These are phyloP conservation scores for Halotydeus destructor DNA, from an alignment of 1,140 invertebrate species.

Conservation along the genomic window DNA sequence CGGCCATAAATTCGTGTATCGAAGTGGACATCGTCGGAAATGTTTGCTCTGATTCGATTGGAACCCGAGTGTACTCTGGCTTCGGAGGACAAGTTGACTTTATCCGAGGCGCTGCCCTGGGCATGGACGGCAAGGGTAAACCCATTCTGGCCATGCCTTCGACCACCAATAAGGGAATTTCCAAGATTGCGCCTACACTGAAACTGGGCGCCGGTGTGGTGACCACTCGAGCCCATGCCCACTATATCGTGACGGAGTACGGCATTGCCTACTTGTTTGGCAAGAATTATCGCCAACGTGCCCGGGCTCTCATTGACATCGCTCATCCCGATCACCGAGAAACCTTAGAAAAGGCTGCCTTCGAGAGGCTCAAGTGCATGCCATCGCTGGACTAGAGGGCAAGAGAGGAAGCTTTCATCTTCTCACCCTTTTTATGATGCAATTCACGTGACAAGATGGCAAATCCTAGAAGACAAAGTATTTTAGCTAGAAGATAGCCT, in stretches of 20 bases:
- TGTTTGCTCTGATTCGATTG: slow-evolving; percentile 74
- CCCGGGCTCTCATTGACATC: slow-evolving; percentile 67
- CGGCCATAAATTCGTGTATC: slow-evolving; percentile 90
- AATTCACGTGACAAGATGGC: too few relatives aligned
- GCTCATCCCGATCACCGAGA: slow-evolving; percentile 75
- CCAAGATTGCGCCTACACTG: slow-evolving; percentile 64
- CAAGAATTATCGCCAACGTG: slow-evolving; percentile 63
- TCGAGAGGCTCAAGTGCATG: slow-evolving; percentile 66
- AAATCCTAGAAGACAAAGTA: too few relatives aligned
- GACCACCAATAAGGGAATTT: slow-evolving; percentile 53
- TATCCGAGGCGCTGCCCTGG: slow-evolving; percentile 70
- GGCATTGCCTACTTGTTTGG: slow-evolving; percentile 78
- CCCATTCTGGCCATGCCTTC: slow-evolving; percentile 83
- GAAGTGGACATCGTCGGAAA: slow-evolving; percentile 88
- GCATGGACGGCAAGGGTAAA: slow-evolving; percentile 63
- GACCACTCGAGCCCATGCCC: slow-evolving; percentile 69
- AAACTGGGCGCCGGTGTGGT: slow-evolving; percentile 75
- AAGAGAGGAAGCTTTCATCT: too few relatives aligned
- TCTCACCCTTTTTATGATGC: too few relatives aligned
- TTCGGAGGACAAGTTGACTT: slow-evolving; percentile 87
- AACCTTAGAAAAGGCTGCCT: slow-evolving; percentile 62
- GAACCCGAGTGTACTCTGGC: slow-evolving; percentile 75
- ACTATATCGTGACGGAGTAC: slow-evolving; percentile 79
- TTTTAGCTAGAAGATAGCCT: too few relatives aligned
- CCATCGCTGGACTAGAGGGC: slow-evolving; percentile 32